Base-by-base conservation (phyloP, 2,113 vertebrate species). In the Varanus salvator region DNA sequence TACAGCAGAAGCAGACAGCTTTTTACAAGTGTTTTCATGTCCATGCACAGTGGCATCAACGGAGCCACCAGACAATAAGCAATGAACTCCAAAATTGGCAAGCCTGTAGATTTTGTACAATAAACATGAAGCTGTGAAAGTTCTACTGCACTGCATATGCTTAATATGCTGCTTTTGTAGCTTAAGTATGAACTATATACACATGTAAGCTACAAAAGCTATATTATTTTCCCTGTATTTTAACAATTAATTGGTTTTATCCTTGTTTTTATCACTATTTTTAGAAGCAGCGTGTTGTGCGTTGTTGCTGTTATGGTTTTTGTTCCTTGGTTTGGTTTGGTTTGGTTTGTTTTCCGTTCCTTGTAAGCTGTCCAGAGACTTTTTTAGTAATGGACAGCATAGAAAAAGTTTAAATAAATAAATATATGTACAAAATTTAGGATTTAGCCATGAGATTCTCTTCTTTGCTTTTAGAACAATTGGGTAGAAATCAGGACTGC, bases 371-470 rank as follows among this genome's bases (percentile, higher is more conserved):
- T 3, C 38, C 38, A 44, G 38, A 44, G 38, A 44, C 38, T 44
- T 44, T 44, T 44, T 44, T 44, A 44, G 38, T 44, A 44, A 44
- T 44, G 38, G 38, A 44, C 38, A 44, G 3, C 38, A 44, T 44
- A 44, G 38, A 44, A 44, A 44, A 44, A 44, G 2, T 44, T 44
- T 44, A 44, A 44, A 44, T 44, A 44, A 2, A 44, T 44, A 44
- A 44, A 44, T 44, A 44, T 44, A 44, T 44, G 38, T 44, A 5
- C 60, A 68, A 48, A 1, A 12, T 17, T n/a, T 72, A 52, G 27
- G 80, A 85, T 90, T 31, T 2, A 31, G 83, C 80, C 78, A 44
- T 83, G 92, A 84, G 44, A 81, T 87, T 6, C 0, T 83, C 8
- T 44, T 44, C 38, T 0, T 17, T 92, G 17, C 50, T 91, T 89